Base-by-base conservation (phyloP, 2,888 invertebrate species). In the Drosophila hamatofila region DNA sequence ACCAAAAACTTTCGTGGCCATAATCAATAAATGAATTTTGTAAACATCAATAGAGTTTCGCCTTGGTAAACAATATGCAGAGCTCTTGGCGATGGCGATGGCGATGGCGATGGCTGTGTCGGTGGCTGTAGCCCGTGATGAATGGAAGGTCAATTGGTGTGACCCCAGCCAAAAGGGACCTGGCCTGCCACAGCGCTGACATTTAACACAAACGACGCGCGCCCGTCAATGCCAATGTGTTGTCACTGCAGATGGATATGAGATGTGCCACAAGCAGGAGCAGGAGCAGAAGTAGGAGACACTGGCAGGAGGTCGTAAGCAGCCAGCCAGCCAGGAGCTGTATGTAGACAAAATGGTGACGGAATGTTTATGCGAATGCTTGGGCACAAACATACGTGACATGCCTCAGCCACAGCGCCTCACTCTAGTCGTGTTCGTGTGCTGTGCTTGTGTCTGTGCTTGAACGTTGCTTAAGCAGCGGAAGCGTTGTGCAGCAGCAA, bases 291-390 rank as follows among this genome's bases (percentile, higher is more conserved):
- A 2, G 35, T 27, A 3, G 12, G 14, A 27, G 46, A 23, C 7
- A 21, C 11, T 33, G 49, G 30, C 48, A 37, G 60, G 11, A 14
- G 21, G 23, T 9, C 30, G 30, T 30, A 30, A 18, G 3, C 57
- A 56, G 37, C 0, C 51, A 51, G 51, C 2, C 51, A 18, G 59
- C 33, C 58, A 54, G 52, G 49, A 44, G 58, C 51, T 42, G 39
- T 57, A 55, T n/a, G n/a, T 51, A 25, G 63, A 68, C 65, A 68
- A 63, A 30, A 72, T 78, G 78, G 83, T 78, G 78, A 69, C 74
- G 83, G 80, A 87, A 84, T 84, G 88, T 80, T 84, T 87, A 84
- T 83, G 84, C 84, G 84, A 84, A 87, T 87, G 88, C 84, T 82
- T 84, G 80, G 79, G 84, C 82, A 75, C 80, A 82, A 78, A 82